Evolutionary conservation across 2,797 vertebrate species (phyloP), one percentile per base, ranked within the genome.

Genomic region (Neostethus bicornis): DNA sequence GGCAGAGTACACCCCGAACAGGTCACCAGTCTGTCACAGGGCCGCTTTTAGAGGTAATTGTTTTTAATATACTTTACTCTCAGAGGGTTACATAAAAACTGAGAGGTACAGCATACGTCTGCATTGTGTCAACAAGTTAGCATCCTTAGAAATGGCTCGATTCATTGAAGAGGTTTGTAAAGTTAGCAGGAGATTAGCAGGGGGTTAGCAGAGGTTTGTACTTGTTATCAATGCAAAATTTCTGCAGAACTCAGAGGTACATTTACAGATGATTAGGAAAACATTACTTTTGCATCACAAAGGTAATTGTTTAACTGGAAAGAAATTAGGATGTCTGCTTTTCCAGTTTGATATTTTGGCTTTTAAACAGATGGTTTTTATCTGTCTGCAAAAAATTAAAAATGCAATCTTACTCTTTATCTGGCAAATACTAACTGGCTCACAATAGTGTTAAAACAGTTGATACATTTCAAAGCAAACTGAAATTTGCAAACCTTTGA

Each of bases 231-330:
- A 88, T 87, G 87, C 84, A 87, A 89, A 85, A 80, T 86, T 91
- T 90, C 88, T 86, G 89, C 82, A 81, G 85, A 90, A 90, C 88
- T 85, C 85, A 87, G 87, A 91, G 91, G 83, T 86, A 85, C 84
- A 89, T 90, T 91, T 92, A 91, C 89, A 91, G 86, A 86, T 91
- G 91, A 93, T 92, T 92, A 93, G 87, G 73, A 80, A 79, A 84
- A 89, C 85, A 91, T 92, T 88, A 86, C 85, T 84, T 88, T 91
- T 87, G 85, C 91, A 92, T 91, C 92, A 80, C 82, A 81, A 72
- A 73, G 87, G 90, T 91, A 91, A 92, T 91, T 91, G 85, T 88
- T 90, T 86, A 91, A 91, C 87, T 87, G 88, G 84, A 77, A 77
- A 79, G 86, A 87, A 91, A 91, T 90, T 91, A 91, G 79, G 76